Evolutionary conservation across 2,113 vertebrate genomes (phyloP).

Genomic region (Dryoscopus gambensis): DNA sequence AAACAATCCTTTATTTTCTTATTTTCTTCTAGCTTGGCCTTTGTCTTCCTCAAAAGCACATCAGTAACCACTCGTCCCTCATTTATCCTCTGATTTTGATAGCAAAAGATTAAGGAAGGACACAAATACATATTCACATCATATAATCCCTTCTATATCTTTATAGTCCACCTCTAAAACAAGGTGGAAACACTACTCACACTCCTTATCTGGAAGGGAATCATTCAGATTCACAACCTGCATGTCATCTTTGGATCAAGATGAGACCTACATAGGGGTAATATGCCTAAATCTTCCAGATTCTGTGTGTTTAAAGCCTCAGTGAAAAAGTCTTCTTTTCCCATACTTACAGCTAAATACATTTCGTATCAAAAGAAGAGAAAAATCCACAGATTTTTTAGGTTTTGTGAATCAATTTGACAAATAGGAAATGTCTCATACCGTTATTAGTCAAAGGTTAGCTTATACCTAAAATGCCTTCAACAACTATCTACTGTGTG

Average conservation of each 20-base stretch:
- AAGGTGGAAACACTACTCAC: neutral
- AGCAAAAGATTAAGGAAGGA: neutral
- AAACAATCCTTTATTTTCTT: neutral
- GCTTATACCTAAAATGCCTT: neutral
- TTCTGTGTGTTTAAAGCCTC: neutral
- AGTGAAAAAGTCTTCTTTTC: neutral
- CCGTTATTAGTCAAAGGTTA: neutral
- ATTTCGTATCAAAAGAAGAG: neutral
- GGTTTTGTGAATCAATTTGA: neutral
- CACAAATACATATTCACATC: neutral
- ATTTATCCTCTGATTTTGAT: neutral
- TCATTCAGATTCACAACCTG: neutral
- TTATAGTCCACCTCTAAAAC: neutral
- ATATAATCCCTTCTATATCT: neutral
- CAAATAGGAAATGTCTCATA: neutral
- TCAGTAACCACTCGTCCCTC: neutral
- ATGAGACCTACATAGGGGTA: neutral
- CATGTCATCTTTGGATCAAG: accelerated
- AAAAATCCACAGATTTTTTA: neutral
- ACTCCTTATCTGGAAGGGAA: neutral
- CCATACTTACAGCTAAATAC: neutral
- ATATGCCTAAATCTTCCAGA: neutral
- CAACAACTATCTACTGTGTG: neutral
- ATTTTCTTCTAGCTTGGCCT: neutral
- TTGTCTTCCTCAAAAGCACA: neutral